phyloP scores from a whole-genome alignment of 2,888 invertebrate species.

The Rhagophthalmus giganteus region DNA sequence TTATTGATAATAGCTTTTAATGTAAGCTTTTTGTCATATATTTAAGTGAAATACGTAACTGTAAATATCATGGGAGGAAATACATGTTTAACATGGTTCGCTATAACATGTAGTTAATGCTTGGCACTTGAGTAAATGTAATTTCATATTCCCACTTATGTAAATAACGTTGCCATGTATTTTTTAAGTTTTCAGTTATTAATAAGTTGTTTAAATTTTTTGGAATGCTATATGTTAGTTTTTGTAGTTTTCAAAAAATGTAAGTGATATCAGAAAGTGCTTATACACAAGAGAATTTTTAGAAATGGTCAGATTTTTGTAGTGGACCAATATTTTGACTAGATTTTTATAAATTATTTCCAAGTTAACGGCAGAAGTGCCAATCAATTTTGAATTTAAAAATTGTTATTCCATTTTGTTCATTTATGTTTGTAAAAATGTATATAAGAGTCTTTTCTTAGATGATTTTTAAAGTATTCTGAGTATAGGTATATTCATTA shows the following conservation, averaged over 20 bases:
- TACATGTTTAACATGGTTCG: background rate
- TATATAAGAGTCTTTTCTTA: slow-evolving; percentile 18
- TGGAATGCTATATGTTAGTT: slow-evolving; percentile 15
- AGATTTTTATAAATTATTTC: slow-evolving; percentile 33
- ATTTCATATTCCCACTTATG: slow-evolving; percentile 11
- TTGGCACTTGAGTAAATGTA: slow-evolving; percentile 18
- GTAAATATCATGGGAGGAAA: slow-evolving; percentile 18
- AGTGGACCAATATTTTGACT: slow-evolving; percentile 51
- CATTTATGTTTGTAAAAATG: slow-evolving; percentile 21
- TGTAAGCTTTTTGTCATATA: slow-evolving; percentile 1
- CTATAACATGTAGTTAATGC: slow-evolving; percentile 13
- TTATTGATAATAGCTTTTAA: slow-evolving; percentile 14
- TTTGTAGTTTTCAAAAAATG: slow-evolving; percentile 18
- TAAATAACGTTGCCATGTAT: slow-evolving; percentile 15
- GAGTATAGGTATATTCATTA: slow-evolving; percentile 15
- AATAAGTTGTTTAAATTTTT: slow-evolving; percentile 3
- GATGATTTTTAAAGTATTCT: slow-evolving; percentile 18
- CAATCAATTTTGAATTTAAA: slow-evolving; percentile 16
- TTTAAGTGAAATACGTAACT: slow-evolving; percentile 7
- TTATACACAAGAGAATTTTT: slow-evolving; percentile 31
- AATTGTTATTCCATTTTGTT: slow-evolving; percentile 18
- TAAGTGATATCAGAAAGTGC: slow-evolving; percentile 37
- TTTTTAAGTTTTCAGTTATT: background rate
- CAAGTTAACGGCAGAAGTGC: slow-evolving; percentile 23
- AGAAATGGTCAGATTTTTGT: slow-evolving; percentile 46